A percentile compares a stretch with the other conserved stretches of the same genome.
Conservation (phyloP, 2,113 vertebrate genomes). For the Microcebus murinus region DNA sequence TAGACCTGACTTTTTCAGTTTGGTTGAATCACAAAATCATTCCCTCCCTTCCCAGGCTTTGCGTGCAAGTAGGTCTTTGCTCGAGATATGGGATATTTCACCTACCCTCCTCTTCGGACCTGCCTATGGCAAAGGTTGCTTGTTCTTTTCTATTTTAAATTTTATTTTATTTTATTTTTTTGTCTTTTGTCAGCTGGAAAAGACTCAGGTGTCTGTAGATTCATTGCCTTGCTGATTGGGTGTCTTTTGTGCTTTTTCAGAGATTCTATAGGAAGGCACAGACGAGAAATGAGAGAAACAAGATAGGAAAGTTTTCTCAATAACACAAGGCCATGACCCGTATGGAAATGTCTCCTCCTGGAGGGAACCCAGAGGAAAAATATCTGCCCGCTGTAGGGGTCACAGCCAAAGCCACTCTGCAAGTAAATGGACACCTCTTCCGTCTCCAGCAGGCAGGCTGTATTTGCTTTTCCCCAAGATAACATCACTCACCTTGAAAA, state of each 20-base stretch:
- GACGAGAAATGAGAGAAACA: neutral
- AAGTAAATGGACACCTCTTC: slow-evolving; percentile 58
- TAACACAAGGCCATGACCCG: neutral
- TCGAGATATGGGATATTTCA: neutral
- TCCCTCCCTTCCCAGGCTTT: neutral
- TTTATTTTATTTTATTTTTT: neutral
- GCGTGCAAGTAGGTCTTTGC: neutral
- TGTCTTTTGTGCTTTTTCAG: neutral
- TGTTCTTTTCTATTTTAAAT: neutral
- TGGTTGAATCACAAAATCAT: neutral
- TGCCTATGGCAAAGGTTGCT: neutral
- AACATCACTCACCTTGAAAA: slow-evolving; percentile 70
- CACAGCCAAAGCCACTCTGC: slow-evolving; percentile 39
- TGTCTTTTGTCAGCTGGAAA: neutral
- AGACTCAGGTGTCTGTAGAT: neutral
- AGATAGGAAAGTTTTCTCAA: neutral
- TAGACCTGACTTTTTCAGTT: neutral
- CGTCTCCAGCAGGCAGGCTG: neutral
- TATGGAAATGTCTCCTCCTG: neutral
- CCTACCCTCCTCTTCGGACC: neutral
- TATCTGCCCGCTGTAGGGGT: slow-evolving; percentile 20
- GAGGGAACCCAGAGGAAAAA: neutral
- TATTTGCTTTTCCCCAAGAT: slow-evolving; percentile 62
- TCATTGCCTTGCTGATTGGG: neutral
- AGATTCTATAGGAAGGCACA: neutral